Base-by-base conservation (phyloP, 2,797 vertebrate species). In the Leptatherina wallacei region DNA sequence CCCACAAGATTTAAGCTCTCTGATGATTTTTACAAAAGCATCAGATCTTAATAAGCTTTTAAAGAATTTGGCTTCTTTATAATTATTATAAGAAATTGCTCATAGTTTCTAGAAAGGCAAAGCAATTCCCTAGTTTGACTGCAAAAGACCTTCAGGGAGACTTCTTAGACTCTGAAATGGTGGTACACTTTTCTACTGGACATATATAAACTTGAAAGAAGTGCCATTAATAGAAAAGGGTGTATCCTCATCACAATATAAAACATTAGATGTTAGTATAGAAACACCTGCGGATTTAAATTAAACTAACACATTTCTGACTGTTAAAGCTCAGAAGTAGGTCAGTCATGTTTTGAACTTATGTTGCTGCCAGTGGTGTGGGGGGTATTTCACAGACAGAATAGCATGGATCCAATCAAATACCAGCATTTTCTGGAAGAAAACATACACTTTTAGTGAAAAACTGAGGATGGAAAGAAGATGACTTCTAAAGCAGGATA, bases 391-490 rank as follows among this genome's bases (percentile, higher is more conserved):
- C 32, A 7, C 12, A 35, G 10, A 18, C 18, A 20, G n/a, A 22
- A 44, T 27, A 56, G 9, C n/a, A 12, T 22, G 61, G 44, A 63
- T 64, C 27, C 32, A 64, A 47, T 56, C 40, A 63, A 63, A 56
- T 33, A 71, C 40, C 38, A 62, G 4, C 14, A 24, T 13, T 24
- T n/a, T 68, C 55, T 47, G 14, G 11, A 32, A 44, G 9, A 13
- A 40, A 40, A 40, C n/a, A 33, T 49, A 1, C 30, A 7, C 1
- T 10, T 9, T 61, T 9, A 27, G 33, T 36, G 35, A n/a, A 44
- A 32, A 47, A 47, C 29, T 5, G 24, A 22, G 13, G 44, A 33
- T 33, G 20, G n/a, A 24, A 33, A 52, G 3, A 69, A n/a, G 13
- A 36, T 49, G 22, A 44, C 49, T 54, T 61, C 11, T 32, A 30